These are phyloP conservation scores for Contarinia nasturtii DNA, from an alignment of 1,140 invertebrate species.

Conservation along the genomic window DNA sequence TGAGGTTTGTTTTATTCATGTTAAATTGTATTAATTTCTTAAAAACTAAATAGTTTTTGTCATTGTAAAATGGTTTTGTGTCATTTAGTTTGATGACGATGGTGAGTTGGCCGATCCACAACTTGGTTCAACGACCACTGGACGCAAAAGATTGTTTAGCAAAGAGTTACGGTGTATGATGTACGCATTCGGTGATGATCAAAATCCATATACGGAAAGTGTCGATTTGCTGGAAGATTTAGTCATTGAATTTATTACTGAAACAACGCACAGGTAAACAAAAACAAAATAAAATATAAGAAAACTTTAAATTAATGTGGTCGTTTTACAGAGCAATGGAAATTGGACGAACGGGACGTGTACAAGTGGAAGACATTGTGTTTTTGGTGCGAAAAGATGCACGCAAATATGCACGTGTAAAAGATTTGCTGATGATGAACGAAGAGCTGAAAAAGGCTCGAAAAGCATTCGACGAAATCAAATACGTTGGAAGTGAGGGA, in stretches of 20 bases:
- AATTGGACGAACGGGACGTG: slow-evolving; percentile 80
- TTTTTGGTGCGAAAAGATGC: slow-evolving; percentile 90
- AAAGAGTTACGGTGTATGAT: slow-evolving; percentile 96
- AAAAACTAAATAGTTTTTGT: too few relatives aligned
- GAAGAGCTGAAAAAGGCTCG: slow-evolving; percentile 97
- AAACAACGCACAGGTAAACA: slow-evolving; percentile 64
- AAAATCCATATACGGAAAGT: slow-evolving; percentile 97
- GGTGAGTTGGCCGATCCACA: slow-evolving; percentile 43
- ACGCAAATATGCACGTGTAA: slow-evolving; percentile 93
- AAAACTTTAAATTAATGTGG: too few relatives aligned
- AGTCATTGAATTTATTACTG: slow-evolving; percentile 94
- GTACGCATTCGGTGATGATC: slow-evolving; percentile 99
- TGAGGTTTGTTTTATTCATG: too few relatives aligned
- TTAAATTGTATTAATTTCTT: too few relatives aligned
- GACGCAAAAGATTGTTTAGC: slow-evolving; percentile 67
- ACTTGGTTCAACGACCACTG: slow-evolving; percentile 43
- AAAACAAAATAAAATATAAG: neutral
- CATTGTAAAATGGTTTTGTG: too few relatives aligned
- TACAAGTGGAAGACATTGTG: slow-evolving; percentile 96
- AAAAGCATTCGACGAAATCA: slow-evolving; percentile 99
- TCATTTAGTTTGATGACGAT: slow-evolving; percentile 51
- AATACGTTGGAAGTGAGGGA: slow-evolving; percentile 43
- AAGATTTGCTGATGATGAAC: slow-evolving; percentile 95
- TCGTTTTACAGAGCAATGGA: slow-evolving; percentile 68
- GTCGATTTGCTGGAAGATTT: slow-evolving; percentile 95